Percentiles rank a stretch among this genome's conserved stretches.
Conservation (phyloP, 2,888 invertebrate species). For the Neuroscelio doddi region DNA sequence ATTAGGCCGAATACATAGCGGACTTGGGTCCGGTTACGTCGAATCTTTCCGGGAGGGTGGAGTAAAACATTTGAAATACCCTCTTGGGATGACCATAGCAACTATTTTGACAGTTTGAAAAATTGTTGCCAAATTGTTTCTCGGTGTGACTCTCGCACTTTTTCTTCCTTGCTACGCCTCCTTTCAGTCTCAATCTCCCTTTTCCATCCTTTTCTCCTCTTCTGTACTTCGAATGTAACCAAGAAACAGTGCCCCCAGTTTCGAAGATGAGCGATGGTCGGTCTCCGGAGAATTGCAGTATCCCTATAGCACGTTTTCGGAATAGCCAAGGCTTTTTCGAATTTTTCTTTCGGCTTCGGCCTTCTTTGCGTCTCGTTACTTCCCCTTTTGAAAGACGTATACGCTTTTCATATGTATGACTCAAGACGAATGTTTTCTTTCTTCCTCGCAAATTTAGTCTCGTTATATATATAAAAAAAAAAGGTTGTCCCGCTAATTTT, state of each 20-base stretch:
- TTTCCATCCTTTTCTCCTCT: slow-evolving; percentile 20
- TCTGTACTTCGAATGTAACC: slow-evolving; percentile 8
- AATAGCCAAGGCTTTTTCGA: slow-evolving; percentile 9
- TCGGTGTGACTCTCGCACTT: slow-evolving; percentile 23
- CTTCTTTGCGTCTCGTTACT: slow-evolving; percentile 9
- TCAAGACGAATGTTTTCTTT: background rate
- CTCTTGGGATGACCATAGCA: slow-evolving; percentile 47
- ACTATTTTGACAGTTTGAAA: slow-evolving; percentile 63
- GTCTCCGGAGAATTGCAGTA: slow-evolving; percentile 51
- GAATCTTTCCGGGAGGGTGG: background rate
- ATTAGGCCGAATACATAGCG: too few species aligned
- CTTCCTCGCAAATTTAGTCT: too few species aligned
- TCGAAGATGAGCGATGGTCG: slow-evolving; percentile 55
- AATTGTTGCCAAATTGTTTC: slow-evolving; percentile 62
- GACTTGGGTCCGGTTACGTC: background rate
- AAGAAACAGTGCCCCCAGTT: slow-evolving; percentile 27
- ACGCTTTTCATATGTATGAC: background rate
- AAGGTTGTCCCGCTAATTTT: too few species aligned
- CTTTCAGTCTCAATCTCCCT: background rate
- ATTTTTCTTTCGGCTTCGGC: background rate
- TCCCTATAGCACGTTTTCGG: slow-evolving; percentile 35
- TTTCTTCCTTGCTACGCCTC: slow-evolving; percentile 35
- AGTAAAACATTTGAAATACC: too few species aligned
- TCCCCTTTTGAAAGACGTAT: slow-evolving; percentile 3
- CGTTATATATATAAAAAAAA: too few species aligned